phyloP scores from a whole-genome alignment of 2,888 invertebrate genomes.

The Clunio marinus region DNA sequence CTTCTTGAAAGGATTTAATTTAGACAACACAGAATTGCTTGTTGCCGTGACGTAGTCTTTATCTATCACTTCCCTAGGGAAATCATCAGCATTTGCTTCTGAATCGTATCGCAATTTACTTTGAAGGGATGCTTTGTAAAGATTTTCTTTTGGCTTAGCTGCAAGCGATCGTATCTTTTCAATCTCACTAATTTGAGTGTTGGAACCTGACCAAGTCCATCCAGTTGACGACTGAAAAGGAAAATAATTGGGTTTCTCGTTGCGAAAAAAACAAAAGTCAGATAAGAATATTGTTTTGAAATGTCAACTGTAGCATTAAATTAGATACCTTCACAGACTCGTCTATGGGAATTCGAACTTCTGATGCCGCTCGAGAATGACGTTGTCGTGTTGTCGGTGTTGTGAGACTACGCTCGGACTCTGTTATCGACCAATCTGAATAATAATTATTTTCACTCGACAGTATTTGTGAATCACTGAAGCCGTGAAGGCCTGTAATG shows the following conservation, averaged over 20 bases:
- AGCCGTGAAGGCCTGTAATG: slow-evolving; percentile 61
- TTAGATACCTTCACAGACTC: slow-evolving; percentile 21
- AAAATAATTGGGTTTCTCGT: background rate
- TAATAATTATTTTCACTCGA: slow-evolving; percentile 58
- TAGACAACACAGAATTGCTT: slow-evolving; percentile 44
- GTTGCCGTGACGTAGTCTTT: slow-evolving; percentile 15
- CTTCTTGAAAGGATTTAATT: slow-evolving; percentile 48
- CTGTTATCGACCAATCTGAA: slow-evolving; percentile 54
- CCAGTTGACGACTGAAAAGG: slow-evolving; percentile 43
- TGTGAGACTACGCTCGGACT: slow-evolving; percentile 52
- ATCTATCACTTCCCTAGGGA: slow-evolving; percentile 14
- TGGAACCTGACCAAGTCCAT: slow-evolving; percentile 52
- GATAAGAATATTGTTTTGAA: background rate
- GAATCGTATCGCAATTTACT: slow-evolving; percentile 38
- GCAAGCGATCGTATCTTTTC: slow-evolving; percentile 45
- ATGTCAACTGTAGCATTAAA: too few species aligned
- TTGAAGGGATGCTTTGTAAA: slow-evolving; percentile 43
- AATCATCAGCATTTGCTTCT: slow-evolving; percentile 21
- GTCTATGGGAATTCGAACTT: slow-evolving; percentile 48
- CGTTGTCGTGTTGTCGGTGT: slow-evolving; percentile 48
- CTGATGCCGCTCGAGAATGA: slow-evolving; percentile 60
- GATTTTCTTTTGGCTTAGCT: slow-evolving; percentile 44
- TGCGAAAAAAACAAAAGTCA: background rate
- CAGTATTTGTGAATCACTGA: slow-evolving; percentile 69
- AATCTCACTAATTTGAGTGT: slow-evolving; percentile 48